Evolutionary conservation across 1,140 invertebrate species (phyloP).

Genomic region (Hestina assimilis): DNA sequence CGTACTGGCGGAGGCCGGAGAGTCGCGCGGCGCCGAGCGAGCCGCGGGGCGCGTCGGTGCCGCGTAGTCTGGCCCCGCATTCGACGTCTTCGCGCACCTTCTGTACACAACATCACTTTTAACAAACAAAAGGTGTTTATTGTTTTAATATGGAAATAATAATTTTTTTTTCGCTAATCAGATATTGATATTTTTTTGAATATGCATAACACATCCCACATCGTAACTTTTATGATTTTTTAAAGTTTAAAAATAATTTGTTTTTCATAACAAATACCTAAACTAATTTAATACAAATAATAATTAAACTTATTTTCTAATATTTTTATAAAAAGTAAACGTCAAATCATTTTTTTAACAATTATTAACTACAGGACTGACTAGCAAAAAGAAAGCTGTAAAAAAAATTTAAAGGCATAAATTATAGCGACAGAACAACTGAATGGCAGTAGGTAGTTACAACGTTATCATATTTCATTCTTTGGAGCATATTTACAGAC

Average conservation of each 20-base stretch:
- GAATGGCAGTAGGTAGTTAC: too few relatives aligned
- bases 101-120: constrained; percentile 2
- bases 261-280: neutral
- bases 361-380: too few relatives aligned
- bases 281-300: too few relatives aligned
- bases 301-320: too few relatives aligned
- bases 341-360: too few relatives aligned
- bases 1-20: neutral
- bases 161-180: neutral
- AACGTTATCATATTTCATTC: too few relatives aligned
- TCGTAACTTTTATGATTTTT: neutral
- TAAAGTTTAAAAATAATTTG: neutral
- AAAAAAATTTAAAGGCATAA: too few relatives aligned
- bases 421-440: too few relatives aligned
- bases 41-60: constrained; percentile 6
- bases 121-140: constrained; percentile 11
- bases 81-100: constrained; percentile 3
- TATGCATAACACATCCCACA: neutral
- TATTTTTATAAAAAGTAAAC: too few relatives aligned
- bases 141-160: constrained; percentile 1
- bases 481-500: too few relatives aligned
- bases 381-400: too few relatives aligned
- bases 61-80: constrained; percentile 15
- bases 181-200: neutral
- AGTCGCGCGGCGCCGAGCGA: neutral